phyloP scores from a whole-genome alignment of 2,888 invertebrate species.

The Pseudococcus viburni region DNA sequence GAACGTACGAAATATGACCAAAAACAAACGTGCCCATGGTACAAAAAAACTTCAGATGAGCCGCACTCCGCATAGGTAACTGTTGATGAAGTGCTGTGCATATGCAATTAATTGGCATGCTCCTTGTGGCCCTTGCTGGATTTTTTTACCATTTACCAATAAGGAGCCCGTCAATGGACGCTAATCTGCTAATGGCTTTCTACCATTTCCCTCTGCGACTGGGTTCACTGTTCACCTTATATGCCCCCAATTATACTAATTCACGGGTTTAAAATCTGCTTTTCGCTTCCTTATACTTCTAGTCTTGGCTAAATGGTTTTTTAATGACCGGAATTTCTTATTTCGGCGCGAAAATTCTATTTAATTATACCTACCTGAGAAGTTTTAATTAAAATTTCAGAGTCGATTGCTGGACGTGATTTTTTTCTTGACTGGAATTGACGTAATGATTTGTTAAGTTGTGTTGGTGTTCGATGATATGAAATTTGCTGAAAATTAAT shows the following conservation, averaged over 20 bases:
- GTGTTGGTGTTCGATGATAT: too few relatives aligned
- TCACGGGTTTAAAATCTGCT: neutral
- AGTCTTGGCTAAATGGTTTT: conserved; percentile 22
- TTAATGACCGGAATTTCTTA: conserved; percentile 37
- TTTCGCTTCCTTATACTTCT: neutral
- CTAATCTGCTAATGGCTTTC: conserved; percentile 49
- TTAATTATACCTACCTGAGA: neutral
- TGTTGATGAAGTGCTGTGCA: neutral
- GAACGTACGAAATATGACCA: neutral
- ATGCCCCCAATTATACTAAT: conserved; percentile 48
- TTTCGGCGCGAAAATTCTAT: conserved; percentile 20
- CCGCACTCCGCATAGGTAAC: neutral
- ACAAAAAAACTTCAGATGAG: neutral
- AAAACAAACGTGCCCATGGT: neutral
- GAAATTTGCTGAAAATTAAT: too few relatives aligned
- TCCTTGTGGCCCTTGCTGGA: neutral
- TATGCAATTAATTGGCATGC: conserved; percentile 39
- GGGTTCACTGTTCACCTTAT: neutral
- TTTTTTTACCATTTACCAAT: conserved; percentile 12
- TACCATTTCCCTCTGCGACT: neutral
- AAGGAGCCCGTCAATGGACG: conserved; percentile 30
- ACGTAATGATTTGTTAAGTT: too few relatives aligned
- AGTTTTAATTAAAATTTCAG: neutral
- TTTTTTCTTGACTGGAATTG: too few relatives aligned
- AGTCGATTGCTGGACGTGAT: too few relatives aligned